phyloP scores from a whole-genome alignment of 1,140 invertebrate species.

The Nasonia longicornis region DNA sequence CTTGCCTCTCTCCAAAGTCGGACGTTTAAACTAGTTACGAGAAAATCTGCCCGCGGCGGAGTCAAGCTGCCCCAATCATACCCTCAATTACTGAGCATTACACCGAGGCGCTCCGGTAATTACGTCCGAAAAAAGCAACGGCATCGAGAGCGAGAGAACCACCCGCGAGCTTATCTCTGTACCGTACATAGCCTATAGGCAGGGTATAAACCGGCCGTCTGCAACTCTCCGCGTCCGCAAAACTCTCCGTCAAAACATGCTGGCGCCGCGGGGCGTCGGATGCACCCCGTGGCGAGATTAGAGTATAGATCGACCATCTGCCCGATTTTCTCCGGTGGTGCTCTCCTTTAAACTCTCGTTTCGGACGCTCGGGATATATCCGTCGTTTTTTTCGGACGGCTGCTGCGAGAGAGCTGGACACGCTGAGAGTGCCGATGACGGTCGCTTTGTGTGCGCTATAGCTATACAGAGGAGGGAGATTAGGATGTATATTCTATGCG shows the following conservation, averaged over 20 bases:
- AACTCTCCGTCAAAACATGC: not conserved
- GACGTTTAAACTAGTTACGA: not conserved
- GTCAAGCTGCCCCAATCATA: not conserved
- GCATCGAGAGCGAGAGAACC: not conserved
- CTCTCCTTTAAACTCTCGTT: conserved; percentile 23
- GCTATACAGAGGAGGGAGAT: not conserved
- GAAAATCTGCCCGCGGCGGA: not conserved
- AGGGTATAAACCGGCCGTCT: too few species aligned
- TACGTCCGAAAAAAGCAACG: not conserved
- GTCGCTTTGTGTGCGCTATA: not conserved
- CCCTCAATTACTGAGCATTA: not conserved
- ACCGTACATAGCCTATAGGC: too few species aligned
- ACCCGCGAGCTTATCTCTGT: not conserved
- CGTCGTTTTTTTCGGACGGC: not conserved
- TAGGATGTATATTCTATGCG: not conserved
- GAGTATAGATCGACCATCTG: conserved; percentile 16
- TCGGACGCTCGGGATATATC: not conserved
- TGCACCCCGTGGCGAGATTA: conserved; percentile 3
- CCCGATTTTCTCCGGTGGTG: not conserved
- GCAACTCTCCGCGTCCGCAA: not conserved
- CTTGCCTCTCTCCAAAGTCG: not conserved
- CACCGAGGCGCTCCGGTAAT: not conserved
- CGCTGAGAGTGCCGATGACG: not conserved
- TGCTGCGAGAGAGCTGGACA: too few species aligned
- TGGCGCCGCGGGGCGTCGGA: not conserved